These are phyloP conservation scores for Volucella inflata DNA, from an alignment of 2,888 invertebrate genomes.

Conservation along the genomic window DNA sequence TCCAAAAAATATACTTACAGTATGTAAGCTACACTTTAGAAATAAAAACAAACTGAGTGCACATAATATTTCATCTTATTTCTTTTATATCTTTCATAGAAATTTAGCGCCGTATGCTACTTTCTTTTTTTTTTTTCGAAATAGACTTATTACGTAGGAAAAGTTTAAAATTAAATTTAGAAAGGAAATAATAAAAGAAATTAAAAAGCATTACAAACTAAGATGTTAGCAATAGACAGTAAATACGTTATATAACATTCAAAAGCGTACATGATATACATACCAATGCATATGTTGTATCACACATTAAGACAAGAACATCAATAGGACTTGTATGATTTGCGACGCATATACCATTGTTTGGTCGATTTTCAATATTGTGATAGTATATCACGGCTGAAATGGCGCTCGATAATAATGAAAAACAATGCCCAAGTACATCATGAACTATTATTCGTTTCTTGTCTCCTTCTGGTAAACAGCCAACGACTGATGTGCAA, in stretches of 20 bases:
- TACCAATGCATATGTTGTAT: constrained; percentile 98
- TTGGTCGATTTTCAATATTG: constrained; percentile 93
- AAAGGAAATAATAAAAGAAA: constrained; percentile 2
- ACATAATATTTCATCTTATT: too few relatives aligned
- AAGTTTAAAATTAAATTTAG: constrained; percentile 7
- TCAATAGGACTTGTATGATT: constrained; percentile 99
- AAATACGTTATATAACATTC: constrained; percentile 9
- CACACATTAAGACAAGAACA: constrained; percentile 97
- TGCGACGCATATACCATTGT: constrained; percentile 96
- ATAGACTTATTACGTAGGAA: neutral
- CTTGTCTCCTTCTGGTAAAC: constrained; percentile 90
- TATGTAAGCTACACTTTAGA: too few relatives aligned
- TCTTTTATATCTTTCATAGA: too few relatives aligned
- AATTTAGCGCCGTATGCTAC: too few relatives aligned
- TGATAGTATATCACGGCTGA: constrained; percentile 95
- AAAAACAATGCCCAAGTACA: constrained; percentile 95
- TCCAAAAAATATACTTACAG: too few relatives aligned
- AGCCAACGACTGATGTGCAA: constrained; percentile 93
- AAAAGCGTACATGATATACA: constrained; percentile 82
- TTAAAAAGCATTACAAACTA: neutral
- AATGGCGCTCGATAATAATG: constrained; percentile 95
- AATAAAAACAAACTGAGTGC: too few relatives aligned
- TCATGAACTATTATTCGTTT: constrained; percentile 92
- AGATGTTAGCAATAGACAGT: constrained; percentile 4
- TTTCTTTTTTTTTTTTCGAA: too few relatives aligned